Evolutionary conservation across 2,797 vertebrate species (phyloP), one percentile per base, ranked within the genome.

Genomic region (Rhinatrema bivittatum): DNA sequence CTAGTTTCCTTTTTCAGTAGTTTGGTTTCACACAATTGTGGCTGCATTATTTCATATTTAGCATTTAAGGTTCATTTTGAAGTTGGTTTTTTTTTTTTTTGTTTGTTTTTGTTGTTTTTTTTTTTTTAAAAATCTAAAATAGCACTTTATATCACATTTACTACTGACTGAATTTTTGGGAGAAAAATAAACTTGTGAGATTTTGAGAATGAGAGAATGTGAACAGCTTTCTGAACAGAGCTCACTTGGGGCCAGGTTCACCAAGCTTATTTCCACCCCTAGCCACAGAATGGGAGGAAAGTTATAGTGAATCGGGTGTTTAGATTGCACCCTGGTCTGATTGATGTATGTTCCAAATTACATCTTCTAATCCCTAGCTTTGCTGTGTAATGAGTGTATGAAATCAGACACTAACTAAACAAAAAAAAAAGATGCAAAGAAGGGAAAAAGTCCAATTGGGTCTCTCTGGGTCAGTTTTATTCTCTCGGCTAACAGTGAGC

Each of bases 91-190:
- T n/a, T 55, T 58, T 60, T 41, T 29, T 31, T 1, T 45, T 44
- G 37, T 63, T 35, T 72, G 20, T 21, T 51, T 33, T 23, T 25
- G 42, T 47, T n/a, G 55, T 58, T 60, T 41, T 29, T 31, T 1
- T 45, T 44, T 37, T 63, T 35, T 72, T 56, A 70, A 60, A 48
- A 57, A 68, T 53, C 76, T 78, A 62, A 59, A 70, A 77, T 70
- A 75, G 81, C 82, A 85, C 79, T 84, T 85, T 84, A 85, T 77
- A 42, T 74, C 44, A 76, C 63, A 62, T 75, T 72, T 76, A 82
- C 81, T 84, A 81, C 79, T 84, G 81, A 74, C 55, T 63, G 37
- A 65, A 53, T 25, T 57, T 47, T 70, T 57, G 36, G 55, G 46
- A 20, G 60, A 64, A 65, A 61, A 60, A 62, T n/a, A 61, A 21